Evolutionary conservation across 2,113 vertebrate genomes (phyloP).

Genomic region (Trematocara macrostoma): DNA sequence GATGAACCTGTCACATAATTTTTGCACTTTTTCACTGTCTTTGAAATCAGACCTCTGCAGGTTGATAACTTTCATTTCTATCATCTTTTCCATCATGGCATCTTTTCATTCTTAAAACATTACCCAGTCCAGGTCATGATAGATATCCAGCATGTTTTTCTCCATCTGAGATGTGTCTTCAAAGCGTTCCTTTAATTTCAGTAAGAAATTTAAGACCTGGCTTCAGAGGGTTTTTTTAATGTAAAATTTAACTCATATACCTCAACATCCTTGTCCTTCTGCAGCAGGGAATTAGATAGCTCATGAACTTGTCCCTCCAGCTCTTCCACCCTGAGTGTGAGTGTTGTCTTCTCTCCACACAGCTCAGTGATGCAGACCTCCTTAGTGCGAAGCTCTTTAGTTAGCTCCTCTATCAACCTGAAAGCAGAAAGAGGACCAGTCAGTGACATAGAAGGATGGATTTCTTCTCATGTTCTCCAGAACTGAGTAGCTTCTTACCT

Average conservation of each 20-base stretch:
- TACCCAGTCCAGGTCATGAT: neutral
- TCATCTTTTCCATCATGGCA: neutral
- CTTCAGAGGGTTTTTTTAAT: neutral
- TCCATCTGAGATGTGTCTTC: neutral
- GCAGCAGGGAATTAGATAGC: constrained; percentile 63
- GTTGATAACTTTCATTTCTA: neutral
- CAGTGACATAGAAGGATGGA: neutral
- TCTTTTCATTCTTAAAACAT: neutral
- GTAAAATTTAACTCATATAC: constrained; percentile 46
- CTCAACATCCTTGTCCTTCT: constrained; percentile 70
- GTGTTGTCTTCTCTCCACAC: constrained; percentile 70
- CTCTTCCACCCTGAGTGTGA: constrained; percentile 67
- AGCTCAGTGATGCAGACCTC: constrained; percentile 72
- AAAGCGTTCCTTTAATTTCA: neutral
- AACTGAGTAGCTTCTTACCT: constrained; percentile 61
- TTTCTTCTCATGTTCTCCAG: neutral
- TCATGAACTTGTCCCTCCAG: constrained; percentile 74
- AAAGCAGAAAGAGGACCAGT: neutral
- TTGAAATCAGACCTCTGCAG: neutral
- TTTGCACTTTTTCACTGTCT: neutral
- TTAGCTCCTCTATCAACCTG: constrained; percentile 83
- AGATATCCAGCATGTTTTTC: neutral
- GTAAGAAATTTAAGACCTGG: neutral
- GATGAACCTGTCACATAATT: neutral
- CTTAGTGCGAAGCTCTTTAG: constrained; percentile 72